Base-by-base conservation (phyloP, 1,140 invertebrate species). In the Sipha flava region DNA sequence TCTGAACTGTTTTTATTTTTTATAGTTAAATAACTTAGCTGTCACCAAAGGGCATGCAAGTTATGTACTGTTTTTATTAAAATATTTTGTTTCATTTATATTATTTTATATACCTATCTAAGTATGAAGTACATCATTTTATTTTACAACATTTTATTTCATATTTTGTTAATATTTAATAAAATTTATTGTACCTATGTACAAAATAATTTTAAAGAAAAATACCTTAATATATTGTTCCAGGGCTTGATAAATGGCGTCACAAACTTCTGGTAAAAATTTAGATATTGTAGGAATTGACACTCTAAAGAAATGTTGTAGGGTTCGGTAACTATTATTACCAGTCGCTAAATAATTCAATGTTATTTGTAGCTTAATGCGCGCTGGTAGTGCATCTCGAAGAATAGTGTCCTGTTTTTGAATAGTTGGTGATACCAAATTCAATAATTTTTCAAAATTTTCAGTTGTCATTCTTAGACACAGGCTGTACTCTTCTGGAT, bases 301-400 rank as follows among this genome's bases (percentile, higher is more conserved):
- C 37, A 66, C 26, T 66, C 62, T 66, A 66, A 66, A 66, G 26
- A 66, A 66, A 66, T 66, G 62, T 37, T 66, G 62, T 34, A 66
- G 62, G 37, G 62, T 66, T 66, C 62, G 9, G 62, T 66, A 66
- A 66, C 62, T 66, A 16, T n/a, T n/a, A n/a, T 66, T 66, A 37
- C 62, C 62, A 66, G 62, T 66, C 29, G 62, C 12, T 37, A 73
- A 59, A 21, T n/a, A 59, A 29, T 59, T 21, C 26, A 59, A 6
- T 29, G 54, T 59, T 59, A 59, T 59, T n/a, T 59, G n/a, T 29
- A 59, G 26, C 26, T 59, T 59, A n/a, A 59, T 21, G n/a, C 26
- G n/a, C n/a, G 54, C 54, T 21, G 54, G 54, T 29, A 59, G 26
- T 59, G 54, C 54, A n/a, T 21, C n/a, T 21, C 54, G 26, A n/a